Conservation (phyloP, 30 jellyfish, hydroid and myxozoan genomes). For the Catostylus mosaicus region DNA sequence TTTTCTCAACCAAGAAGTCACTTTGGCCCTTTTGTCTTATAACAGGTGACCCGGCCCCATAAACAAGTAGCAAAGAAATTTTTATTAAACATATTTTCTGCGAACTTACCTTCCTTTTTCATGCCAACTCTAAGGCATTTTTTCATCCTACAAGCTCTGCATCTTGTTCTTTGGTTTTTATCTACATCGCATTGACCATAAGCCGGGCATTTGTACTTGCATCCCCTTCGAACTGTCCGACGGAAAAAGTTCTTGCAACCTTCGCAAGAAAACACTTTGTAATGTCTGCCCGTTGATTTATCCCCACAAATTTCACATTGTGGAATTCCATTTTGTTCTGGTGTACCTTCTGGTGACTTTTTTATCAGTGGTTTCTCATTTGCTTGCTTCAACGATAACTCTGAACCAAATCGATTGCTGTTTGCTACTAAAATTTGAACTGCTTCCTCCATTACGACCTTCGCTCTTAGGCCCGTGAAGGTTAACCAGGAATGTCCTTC, state of each 20-base stretch:
- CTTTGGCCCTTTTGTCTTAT: slow-evolving; percentile 40
- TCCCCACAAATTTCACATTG: slow-evolving; percentile 90
- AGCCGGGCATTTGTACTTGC: slow-evolving; percentile 95
- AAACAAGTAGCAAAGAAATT: background rate
- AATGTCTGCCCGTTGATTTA: slow-evolving; percentile 93
- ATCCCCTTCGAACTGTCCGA: slow-evolving; percentile 90
- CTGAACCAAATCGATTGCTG: slow-evolving; percentile 56
- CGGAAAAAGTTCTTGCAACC: slow-evolving; percentile 98
- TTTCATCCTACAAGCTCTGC: slow-evolving; percentile 93
- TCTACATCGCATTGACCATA: slow-evolving; percentile 94
- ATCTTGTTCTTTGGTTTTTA: slow-evolving; percentile 93
- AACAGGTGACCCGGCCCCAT: slow-evolving; percentile 30
- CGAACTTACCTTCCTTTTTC: slow-evolving; percentile 88
- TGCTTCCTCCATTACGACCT: slow-evolving; percentile 77
- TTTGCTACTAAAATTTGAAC: slow-evolving; percentile 66
- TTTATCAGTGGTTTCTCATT: slow-evolving; percentile 10
- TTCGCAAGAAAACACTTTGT: slow-evolving; percentile 94
- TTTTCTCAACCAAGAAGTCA: no score
- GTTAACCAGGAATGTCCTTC: slow-evolving; percentile 1
- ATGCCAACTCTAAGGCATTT: slow-evolving; percentile 92
- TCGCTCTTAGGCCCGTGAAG: slow-evolving; percentile 54
- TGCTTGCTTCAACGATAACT: slow-evolving; percentile 6
- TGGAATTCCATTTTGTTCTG: slow-evolving; percentile 52
- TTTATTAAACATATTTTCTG: background rate
- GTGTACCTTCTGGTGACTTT: slow-evolving; percentile 35